phyloP scores from a whole-genome alignment of 2,888 invertebrate genomes.

The Lacanobia wlatinum region DNA sequence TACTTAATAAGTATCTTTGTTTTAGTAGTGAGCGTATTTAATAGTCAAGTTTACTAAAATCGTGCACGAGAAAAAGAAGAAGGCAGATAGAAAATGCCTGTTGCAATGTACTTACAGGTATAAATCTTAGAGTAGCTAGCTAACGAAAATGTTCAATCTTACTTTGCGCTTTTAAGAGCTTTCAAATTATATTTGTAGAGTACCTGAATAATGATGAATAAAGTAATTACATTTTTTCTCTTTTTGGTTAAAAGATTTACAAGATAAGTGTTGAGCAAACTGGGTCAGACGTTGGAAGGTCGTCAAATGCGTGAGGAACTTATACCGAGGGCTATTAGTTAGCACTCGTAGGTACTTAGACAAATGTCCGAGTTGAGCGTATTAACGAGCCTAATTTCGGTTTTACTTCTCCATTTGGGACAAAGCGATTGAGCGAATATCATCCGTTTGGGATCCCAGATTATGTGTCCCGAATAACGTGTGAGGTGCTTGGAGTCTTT shows the following conservation, averaged over 20 bases:
- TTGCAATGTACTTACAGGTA: slow-evolving; percentile 24
- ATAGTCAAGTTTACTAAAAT: background rate
- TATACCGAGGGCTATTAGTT: slow-evolving; percentile 29
- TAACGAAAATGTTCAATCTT: slow-evolving; percentile 42
- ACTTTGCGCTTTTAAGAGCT: slow-evolving; percentile 48
- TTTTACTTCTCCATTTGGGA: slow-evolving; percentile 59
- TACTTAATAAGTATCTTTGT: background rate
- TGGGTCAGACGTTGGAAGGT: slow-evolving; percentile 37
- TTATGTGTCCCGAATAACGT: slow-evolving; percentile 62
- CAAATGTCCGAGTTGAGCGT: slow-evolving; percentile 55
- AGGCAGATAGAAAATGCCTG: background rate
- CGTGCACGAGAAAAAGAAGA: background rate
- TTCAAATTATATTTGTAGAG: slow-evolving; percentile 36
- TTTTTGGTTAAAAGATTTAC: slow-evolving; percentile 41
- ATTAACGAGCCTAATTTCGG: slow-evolving; percentile 57
- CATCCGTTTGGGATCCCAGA: slow-evolving; percentile 61
- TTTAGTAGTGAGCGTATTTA: too few relatives aligned
- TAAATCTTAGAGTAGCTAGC: slow-evolving; percentile 17
- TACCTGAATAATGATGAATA: slow-evolving; percentile 33
- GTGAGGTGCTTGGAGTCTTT: slow-evolving; percentile 54
- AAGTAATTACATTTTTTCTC: slow-evolving; percentile 41
- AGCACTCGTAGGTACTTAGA: slow-evolving; percentile 56
- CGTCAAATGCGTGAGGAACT: slow-evolving; percentile 28
- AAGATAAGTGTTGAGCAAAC: slow-evolving; percentile 33
- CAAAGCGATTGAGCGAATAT: slow-evolving; percentile 62